Conservation (phyloP, 2,797 vertebrate species). For the Labeo calbasu region DNA sequence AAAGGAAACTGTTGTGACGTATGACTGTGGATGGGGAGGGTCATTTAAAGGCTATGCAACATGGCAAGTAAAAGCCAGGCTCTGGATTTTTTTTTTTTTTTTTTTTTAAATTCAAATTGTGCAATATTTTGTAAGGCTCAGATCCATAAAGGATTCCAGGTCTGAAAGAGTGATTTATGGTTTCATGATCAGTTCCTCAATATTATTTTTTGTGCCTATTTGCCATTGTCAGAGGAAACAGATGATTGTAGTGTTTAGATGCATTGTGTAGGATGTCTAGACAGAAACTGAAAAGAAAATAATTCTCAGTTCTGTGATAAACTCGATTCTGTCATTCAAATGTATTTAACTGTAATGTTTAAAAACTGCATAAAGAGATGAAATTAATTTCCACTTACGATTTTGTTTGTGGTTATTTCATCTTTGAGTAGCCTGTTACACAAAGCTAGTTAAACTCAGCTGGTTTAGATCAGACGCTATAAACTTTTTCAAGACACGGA, state of each 20-base stretch:
- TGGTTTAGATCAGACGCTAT: neutral
- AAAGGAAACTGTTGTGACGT: neutral
- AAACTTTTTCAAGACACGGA: neutral
- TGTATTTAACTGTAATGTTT: constrained; percentile 88
- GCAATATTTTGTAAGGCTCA: constrained; percentile 61
- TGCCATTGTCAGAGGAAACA: constrained; percentile 58
- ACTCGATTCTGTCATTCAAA: constrained; percentile 72
- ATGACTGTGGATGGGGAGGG: constrained; percentile 27
- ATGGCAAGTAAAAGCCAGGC: constrained; percentile 28
- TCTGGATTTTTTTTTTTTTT: constrained; percentile 32
- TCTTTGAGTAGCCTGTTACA: neutral
- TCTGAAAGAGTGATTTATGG: constrained; percentile 49
- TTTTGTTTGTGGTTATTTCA: constrained; percentile 48
- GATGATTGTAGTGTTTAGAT: constrained; percentile 65
- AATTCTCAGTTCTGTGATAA: constrained; percentile 56
- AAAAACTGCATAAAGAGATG: constrained; percentile 67
- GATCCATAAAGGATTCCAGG: constrained; percentile 39
- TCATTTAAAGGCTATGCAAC: constrained; percentile 60
- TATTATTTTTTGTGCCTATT: constrained; percentile 58
- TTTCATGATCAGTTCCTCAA: constrained; percentile 49
- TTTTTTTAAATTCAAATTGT: constrained; percentile 42
- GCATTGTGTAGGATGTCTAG: constrained; percentile 48
- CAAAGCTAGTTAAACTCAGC: neutral
- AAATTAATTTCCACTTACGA: constrained; percentile 79
- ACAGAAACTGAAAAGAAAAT: constrained; percentile 27